These are phyloP conservation scores for Nettapus auritus DNA, from an alignment of 2,113 vertebrate genomes.

Conservation along the genomic window DNA sequence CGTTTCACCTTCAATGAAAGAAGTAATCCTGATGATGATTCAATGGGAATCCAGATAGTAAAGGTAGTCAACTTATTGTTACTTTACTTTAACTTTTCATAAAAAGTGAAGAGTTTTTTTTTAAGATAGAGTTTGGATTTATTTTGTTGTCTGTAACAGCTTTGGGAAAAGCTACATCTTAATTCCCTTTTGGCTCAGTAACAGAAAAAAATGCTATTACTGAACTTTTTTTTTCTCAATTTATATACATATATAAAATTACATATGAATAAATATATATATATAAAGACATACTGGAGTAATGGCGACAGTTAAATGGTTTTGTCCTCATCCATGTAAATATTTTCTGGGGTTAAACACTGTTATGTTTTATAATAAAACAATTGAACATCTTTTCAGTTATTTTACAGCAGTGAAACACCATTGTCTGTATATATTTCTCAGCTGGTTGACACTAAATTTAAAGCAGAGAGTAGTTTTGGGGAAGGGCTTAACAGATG, in stretches of 20 bases:
- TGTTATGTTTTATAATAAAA: not conserved
- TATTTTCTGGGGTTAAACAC: not conserved
- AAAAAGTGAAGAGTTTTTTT: not conserved
- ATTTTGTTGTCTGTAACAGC: not conserved
- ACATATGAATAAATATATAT: no score
- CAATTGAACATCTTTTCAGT: not conserved
- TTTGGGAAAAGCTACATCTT: not conserved
- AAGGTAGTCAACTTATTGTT: constrained; percentile 82
- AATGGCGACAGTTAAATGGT: not conserved
- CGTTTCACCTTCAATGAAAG: constrained; percentile 98
- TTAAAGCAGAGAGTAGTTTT: not conserved
- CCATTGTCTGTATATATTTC: not conserved
- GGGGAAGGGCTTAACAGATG: not conserved
- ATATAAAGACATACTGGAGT: not conserved
- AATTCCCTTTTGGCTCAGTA: not conserved
- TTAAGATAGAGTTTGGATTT: not conserved
- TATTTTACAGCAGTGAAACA: not conserved
- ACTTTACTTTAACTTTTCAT: not conserved
- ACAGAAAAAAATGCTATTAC: not conserved
- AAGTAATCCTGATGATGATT: constrained; percentile 98
- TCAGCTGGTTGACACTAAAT: not conserved
- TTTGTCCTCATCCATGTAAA: not conserved
- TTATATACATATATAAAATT: not conserved
- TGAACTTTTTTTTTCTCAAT: not conserved
- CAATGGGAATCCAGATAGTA: constrained; percentile 97